Conservation (phyloP, 2,113 vertebrate species). For the Ammodytes dubius region DNA sequence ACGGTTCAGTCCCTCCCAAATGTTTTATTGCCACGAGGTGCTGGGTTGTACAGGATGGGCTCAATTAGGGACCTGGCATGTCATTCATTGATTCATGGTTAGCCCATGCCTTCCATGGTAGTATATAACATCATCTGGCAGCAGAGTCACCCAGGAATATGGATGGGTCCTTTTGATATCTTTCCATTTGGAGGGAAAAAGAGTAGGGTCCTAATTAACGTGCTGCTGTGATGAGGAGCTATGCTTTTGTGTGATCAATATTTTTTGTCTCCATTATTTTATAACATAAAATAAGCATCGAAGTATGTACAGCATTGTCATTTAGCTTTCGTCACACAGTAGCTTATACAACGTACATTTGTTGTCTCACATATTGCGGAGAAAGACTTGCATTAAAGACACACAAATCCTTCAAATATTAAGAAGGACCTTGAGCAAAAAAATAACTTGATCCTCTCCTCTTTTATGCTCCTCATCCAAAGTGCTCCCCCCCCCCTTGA, state of each 20-base stretch:
- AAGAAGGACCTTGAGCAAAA: background rate
- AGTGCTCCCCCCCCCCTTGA: background rate
- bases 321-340: background rate
- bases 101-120: constrained; percentile 26
- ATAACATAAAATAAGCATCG: constrained; percentile 15
- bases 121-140: constrained; percentile 45
- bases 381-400: background rate
- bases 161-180: constrained; percentile 17
- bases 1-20: constrained; percentile 14
- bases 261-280: background rate
- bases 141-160: constrained; percentile 53
- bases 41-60: constrained; percentile 49
- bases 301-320: background rate
- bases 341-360: background rate
- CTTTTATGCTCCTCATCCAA: background rate
- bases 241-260: background rate
- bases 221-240: constrained; percentile 6
- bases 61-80: constrained; percentile 50
- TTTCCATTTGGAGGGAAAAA: constrained; percentile 18
- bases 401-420: background rate
- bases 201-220: background rate
- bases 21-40: constrained; percentile 53
- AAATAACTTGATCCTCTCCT: background rate
- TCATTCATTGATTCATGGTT: constrained; percentile 66
- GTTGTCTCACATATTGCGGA: background rate